phyloP scores from a whole-genome alignment of 2,113 vertebrate genomes.

The Falco punctatus region DNA sequence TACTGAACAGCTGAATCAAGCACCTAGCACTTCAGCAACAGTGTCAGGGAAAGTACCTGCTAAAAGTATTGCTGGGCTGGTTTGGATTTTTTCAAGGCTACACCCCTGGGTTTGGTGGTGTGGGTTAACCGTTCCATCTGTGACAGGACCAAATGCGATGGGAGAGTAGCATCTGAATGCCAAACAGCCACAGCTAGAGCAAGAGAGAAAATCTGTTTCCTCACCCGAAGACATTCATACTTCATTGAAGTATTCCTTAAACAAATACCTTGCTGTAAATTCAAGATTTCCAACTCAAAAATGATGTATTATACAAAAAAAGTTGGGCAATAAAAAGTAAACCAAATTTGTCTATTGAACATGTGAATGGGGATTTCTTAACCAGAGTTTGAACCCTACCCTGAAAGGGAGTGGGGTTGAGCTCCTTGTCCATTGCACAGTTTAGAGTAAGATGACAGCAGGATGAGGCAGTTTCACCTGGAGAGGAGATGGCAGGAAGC shows the following conservation, averaged over 20 bases:
- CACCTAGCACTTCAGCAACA: not conserved
- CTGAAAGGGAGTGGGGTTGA: not conserved
- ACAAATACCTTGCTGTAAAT: not conserved
- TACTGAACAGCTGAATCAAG: not conserved
- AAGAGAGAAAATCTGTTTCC: not conserved
- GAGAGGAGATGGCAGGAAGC: not conserved
- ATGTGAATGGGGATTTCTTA: not conserved
- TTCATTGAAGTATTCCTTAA: not conserved
- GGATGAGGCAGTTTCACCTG: not conserved
- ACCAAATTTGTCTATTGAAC: not conserved
- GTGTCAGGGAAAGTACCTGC: not conserved
- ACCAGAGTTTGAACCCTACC: not conserved
- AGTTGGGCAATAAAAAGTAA: not conserved
- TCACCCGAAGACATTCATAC: not conserved
- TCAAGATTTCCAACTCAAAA: not conserved
- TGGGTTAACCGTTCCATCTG: not conserved
- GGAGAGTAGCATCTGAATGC: not conserved
- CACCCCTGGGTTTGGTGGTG: not conserved
- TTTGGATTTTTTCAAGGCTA: not conserved
- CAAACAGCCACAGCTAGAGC: not conserved
- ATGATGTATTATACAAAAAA: not conserved
- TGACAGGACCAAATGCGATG: fast-evolving
- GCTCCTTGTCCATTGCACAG: not conserved
- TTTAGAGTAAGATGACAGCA: not conserved
- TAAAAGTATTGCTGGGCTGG: not conserved